phyloP scores from a whole-genome alignment of 1,140 invertebrate genomes.

The Drosophila miranda region DNA sequence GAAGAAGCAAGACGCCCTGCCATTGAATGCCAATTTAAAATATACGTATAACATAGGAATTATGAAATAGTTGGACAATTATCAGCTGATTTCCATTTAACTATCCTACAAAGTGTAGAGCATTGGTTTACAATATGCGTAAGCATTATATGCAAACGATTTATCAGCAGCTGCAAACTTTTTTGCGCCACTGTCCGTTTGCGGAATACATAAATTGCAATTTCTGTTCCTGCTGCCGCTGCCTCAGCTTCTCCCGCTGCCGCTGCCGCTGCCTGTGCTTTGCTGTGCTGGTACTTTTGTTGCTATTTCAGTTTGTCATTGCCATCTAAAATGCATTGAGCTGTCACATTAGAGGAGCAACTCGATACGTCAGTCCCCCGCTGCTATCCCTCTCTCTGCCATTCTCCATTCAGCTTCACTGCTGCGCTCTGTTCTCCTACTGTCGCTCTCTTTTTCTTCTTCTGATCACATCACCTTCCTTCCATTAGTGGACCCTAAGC shows the following conservation, averaged over 20 bases:
- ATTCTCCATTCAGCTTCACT: neutral
- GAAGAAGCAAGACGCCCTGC: neutral
- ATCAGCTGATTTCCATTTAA: no score
- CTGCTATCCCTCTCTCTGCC: neutral
- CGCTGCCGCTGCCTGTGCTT: conserved; percentile 21
- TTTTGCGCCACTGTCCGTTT: conserved; percentile 38
- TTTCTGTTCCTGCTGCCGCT: conserved; percentile 45
- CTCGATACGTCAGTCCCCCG: conserved; percentile 61
- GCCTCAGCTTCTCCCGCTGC: conserved; percentile 9
- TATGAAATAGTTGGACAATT: neutral
- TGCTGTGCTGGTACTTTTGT: conserved; percentile 37
- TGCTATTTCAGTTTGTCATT: conserved; percentile 71
- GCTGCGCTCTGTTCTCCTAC: no score
- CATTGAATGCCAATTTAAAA: neutral
- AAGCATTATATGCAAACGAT: neutral
- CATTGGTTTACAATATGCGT: no score
- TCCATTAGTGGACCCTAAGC: conserved; percentile 43
- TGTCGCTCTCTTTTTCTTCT: neutral
- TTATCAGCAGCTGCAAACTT: conserved; percentile 2
- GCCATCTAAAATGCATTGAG: conserved; percentile 80
- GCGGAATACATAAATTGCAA: conserved; percentile 59
- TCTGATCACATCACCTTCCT: neutral
- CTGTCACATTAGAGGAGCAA: conserved; percentile 80
- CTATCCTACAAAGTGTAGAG: no score
- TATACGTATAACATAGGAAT: neutral